These are phyloP conservation scores for Rhizomys pruinosus DNA, from an alignment of 2,113 vertebrate genomes.

Conservation along the genomic window DNA sequence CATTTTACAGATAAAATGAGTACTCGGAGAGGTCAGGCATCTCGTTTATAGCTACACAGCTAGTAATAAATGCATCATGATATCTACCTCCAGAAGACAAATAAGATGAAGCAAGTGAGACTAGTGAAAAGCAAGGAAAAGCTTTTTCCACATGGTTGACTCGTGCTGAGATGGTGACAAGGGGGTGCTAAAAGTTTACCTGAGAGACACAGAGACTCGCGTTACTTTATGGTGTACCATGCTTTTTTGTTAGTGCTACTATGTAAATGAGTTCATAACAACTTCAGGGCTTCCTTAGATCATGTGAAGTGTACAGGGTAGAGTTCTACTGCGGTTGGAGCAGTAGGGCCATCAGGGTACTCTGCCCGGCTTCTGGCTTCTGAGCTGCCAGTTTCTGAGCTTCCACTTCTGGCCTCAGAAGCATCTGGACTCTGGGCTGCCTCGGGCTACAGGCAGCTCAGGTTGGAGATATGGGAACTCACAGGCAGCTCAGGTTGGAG, in stretches of 20 bases:
- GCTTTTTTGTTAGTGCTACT: not conserved
- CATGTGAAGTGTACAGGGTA: not conserved
- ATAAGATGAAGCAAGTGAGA: not conserved
- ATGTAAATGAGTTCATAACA: not conserved
- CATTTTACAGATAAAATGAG: not conserved
- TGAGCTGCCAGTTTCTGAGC: not conserved
- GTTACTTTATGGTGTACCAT: not conserved
- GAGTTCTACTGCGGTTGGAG: not conserved
- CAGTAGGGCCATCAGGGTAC: not conserved
- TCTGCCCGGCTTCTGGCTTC: accelerated
- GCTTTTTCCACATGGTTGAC: not conserved
- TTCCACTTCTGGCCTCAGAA: too few species aligned
- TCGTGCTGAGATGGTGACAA: not conserved
- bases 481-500: not conserved
- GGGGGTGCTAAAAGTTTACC: not conserved
- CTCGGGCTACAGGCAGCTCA: not conserved
- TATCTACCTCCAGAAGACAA: not conserved
- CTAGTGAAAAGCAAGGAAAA: not conserved
- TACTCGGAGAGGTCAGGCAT: not conserved
- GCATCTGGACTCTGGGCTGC: not conserved
- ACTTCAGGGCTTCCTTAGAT: not conserved
- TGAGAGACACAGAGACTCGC: not conserved
- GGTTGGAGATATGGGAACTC: accelerated
- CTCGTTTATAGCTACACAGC: not conserved
- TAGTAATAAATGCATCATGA: not conserved